A percentile compares a stretch with the other conserved stretches of the same genome.
phyloP scores from a whole-genome alignment of 2,797 vertebrate genomes.

The Calcarius lapponicus region DNA sequence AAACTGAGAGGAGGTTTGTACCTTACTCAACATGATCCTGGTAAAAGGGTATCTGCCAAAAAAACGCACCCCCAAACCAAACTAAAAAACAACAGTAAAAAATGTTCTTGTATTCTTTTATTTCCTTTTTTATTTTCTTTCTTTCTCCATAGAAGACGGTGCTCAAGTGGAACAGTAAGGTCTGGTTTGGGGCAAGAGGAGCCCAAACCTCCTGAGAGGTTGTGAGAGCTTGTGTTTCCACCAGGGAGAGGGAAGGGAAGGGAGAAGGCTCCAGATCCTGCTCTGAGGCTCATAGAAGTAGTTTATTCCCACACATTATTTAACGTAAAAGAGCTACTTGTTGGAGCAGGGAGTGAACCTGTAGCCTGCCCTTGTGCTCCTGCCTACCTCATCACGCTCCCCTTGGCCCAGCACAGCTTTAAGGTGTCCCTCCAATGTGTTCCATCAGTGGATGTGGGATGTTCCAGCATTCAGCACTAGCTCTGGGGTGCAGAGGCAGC shows the following conservation, averaged over 20 bases:
- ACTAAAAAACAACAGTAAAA: neutral
- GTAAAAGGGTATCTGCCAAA: neutral
- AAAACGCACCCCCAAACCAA: neutral
- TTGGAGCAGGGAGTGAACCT: neutral
- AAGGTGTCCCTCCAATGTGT: accelerated
- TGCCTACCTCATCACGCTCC: neutral
- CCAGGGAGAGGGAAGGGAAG: neutral
- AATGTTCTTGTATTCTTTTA: neutral
- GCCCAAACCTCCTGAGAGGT: neutral
- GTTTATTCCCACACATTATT: neutral
- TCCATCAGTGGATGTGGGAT: neutral
- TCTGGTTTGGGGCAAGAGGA: neutral
- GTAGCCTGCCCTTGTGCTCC: neutral
- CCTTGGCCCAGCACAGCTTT: neutral
- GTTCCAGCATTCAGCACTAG: neutral
- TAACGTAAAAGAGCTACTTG: neutral
- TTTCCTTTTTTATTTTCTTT: neutral
- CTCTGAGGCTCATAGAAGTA: neutral
- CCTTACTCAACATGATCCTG: neutral
- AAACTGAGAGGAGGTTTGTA: neutral
- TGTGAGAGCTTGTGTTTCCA: neutral
- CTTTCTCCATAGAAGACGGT: neutral
- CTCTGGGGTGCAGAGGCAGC: neutral
- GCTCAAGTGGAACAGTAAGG: neutral
- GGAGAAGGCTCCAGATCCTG: neutral